phyloP scores from a whole-genome alignment of 2,888 invertebrate genomes.

The Dasypolia templi region DNA sequence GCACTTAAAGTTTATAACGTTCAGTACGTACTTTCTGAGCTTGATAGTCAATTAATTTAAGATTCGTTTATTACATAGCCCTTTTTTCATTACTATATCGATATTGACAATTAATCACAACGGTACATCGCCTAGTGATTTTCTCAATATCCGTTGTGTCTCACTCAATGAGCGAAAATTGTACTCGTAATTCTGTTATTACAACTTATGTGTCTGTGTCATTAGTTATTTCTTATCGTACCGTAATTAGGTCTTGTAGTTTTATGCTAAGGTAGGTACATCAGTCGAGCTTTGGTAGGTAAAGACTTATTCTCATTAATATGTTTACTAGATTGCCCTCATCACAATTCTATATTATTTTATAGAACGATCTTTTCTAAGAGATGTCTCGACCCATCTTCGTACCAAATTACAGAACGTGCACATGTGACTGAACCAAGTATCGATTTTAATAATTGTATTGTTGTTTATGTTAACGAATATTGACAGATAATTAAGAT shows the following conservation, averaged over 20 bases:
- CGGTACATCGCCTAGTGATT: conserved; percentile 14
- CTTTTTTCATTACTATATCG: conserved; percentile 23
- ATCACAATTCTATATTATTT: too few relatives aligned
- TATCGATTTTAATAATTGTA: conserved; percentile 23
- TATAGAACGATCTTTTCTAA: not conserved
- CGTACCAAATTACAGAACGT: not conserved
- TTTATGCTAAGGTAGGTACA: not conserved
- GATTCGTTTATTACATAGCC: conserved; percentile 30
- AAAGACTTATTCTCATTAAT: not conserved
- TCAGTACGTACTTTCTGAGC: conserved; percentile 11
- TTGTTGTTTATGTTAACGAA: conserved; percentile 11
- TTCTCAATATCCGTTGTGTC: conserved; percentile 50
- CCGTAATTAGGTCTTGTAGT: conserved; percentile 10
- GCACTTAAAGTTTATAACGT: conserved; percentile 53
- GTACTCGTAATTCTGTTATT: conserved; percentile 8
- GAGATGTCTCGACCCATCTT: not conserved
- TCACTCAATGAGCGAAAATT: conserved; percentile 3
- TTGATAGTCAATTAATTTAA: conserved; percentile 45
- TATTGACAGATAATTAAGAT: conserved; percentile 30
- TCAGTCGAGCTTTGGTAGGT: not conserved
- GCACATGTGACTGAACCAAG: not conserved
- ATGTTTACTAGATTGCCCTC: not conserved
- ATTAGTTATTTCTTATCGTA: conserved; percentile 29
- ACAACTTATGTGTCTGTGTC: conserved; percentile 13
- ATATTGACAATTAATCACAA: conserved; percentile 36